Base-by-base conservation (phyloP, 1,140 invertebrate genomes). In the Monochamus saltuarius region DNA sequence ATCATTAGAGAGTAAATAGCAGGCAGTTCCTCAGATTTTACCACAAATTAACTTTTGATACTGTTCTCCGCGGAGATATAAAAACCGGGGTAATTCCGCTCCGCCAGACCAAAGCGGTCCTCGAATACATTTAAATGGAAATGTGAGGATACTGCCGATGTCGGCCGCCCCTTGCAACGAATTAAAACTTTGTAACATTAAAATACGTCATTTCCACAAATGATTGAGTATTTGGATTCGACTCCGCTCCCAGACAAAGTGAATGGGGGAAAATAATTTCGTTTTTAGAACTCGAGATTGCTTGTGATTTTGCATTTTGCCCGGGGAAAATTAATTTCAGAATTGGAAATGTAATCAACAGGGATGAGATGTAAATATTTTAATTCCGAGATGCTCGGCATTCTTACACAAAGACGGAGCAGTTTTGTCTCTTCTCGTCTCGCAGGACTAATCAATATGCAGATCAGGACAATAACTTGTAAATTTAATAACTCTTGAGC, bases 1-100 rank as follows among this genome's bases (percentile, higher is more conserved):
- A 67, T 70, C 68, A 70, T 70, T 70, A 67, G 60, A 62, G 61
- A 64, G 68, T 62, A 67, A 72, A 70, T 66, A 72, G 60, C 59
- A 61, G 46, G 36, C 35, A 10, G 36, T 34, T 29, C 22, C 22
- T 29, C 22, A 29, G 22, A 29, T 29, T 29, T 29, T 29, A 73
- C 73, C 73, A 73, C 73, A 74, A 74, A 74, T 74, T 74, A 74
- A 74, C 73, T 72, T 74, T 67, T 73, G 73, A 68, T 72, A 71
- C 68, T 69, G 71, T 73, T 66, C 73, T 74, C 73, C 68, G 62
- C 59, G 73, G 73, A 70, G 68, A 72, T 69, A 74, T 74, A 74
- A 74, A 74, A 74, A 73, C 61, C 69, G 62, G 65, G 62, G 69
- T 70, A 73, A 74, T 72, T 71, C 65, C 62, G 59, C 49, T 58